These are phyloP conservation scores for Camponotus vicinus DNA, from an alignment of 1,140 invertebrate species.

Conservation along the genomic window DNA sequence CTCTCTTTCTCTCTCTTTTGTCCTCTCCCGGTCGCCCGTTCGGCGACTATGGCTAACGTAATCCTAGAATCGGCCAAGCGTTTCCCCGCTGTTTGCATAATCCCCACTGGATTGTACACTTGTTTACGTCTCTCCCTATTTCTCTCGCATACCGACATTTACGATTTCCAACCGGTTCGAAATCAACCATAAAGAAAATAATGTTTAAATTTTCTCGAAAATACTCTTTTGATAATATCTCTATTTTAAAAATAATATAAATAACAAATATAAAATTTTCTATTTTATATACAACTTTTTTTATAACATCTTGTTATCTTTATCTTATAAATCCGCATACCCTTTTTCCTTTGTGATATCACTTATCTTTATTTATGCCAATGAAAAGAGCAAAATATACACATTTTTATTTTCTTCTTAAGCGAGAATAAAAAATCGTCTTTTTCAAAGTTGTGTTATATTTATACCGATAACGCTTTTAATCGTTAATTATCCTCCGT, in stretches of 20 bases:
- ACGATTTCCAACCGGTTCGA: neutral
- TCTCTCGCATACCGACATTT: conserved; percentile 9
- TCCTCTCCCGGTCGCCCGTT: conserved; percentile 40
- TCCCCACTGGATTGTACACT: conserved; percentile 60
- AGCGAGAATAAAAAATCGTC: neutral
- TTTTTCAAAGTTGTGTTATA: neutral
- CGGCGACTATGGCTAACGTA: conserved; percentile 41
- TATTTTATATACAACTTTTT: neutral
- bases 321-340: too few species aligned
- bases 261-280: neutral
- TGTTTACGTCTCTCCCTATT: conserved; percentile 56
- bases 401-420: neutral
- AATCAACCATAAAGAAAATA: neutral
- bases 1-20: neutral
- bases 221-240: neutral
- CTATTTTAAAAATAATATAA: neutral
- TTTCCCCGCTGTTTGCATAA: conserved; percentile 61
- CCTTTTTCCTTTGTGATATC: too few species aligned
- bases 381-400: neutral
- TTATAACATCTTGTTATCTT: too few species aligned
- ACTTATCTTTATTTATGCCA: neutral
- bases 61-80: conserved; percentile 45
- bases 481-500: too few species aligned
- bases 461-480: neutral
- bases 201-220: neutral